Conservation (phyloP, 2,113 vertebrate genomes). For the Prietella phreatophila region DNA sequence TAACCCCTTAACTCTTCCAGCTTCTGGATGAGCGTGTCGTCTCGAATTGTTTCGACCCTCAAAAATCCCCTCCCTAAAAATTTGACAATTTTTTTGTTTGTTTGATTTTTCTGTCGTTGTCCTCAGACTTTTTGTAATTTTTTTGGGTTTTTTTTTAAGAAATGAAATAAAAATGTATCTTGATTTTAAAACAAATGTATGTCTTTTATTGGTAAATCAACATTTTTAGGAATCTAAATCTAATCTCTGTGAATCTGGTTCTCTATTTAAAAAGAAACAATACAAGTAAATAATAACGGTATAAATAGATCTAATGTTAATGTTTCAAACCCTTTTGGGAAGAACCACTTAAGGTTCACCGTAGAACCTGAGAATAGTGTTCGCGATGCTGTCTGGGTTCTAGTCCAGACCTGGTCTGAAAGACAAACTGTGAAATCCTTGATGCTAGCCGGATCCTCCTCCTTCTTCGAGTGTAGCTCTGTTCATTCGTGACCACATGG, state of each 20-base stretch:
- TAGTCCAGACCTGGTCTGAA: no score
- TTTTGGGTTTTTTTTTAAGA: constrained; percentile 78
- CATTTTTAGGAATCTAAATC: neutral
- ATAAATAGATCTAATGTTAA: no score
- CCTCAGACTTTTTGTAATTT: constrained; percentile 78
- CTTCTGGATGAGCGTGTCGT: constrained; percentile 13
- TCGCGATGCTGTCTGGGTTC: no score
- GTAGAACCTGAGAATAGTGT: neutral
- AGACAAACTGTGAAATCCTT: neutral
- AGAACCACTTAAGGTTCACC: neutral
- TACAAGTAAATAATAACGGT: neutral
- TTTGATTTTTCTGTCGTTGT: constrained; percentile 64
- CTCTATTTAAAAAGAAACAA: neutral
- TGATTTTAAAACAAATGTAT: constrained; percentile 74
- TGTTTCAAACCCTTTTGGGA: no score
- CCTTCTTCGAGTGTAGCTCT: neutral
- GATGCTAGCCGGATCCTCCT: neutral
- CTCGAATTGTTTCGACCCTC: constrained; percentile 49
- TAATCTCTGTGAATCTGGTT: neutral
- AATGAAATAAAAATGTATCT: constrained; percentile 81
- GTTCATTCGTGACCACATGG: neutral
- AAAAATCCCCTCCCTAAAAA: neutral
- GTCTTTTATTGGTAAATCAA: neutral
- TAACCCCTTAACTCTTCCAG: neutral
- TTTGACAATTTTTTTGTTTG: constrained; percentile 5